Evolutionary conservation across 2,888 invertebrate species (phyloP).

Genomic region (Pollenia amentaria): DNA sequence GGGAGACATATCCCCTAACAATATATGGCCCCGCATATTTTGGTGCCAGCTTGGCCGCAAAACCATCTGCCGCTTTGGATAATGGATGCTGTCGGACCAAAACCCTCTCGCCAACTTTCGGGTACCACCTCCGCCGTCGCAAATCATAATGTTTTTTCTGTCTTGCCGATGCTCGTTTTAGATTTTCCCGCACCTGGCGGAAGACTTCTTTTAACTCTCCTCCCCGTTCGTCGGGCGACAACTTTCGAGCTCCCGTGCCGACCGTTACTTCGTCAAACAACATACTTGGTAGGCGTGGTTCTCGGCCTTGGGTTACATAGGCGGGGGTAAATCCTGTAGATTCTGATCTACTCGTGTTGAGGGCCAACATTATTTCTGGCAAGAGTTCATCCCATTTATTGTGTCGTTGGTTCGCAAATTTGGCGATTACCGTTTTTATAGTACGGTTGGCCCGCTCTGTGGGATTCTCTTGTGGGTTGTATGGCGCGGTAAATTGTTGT

Average conservation of each 20-base stretch:
- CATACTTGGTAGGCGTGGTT: slow-evolving; percentile 24
- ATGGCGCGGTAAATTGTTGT: no score
- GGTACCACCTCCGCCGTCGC: not conserved
- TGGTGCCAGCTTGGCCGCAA: not conserved
- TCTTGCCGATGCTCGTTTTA: not conserved
- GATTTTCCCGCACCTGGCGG: no score
- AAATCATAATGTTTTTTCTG: not conserved
- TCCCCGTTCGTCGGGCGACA: not conserved
- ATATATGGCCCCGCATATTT: not conserved
- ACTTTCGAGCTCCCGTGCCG: not conserved
- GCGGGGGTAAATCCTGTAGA: slow-evolving; percentile 34
- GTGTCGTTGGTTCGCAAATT: not conserved
- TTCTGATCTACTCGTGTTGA: slow-evolving; percentile 11
- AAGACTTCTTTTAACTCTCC: no score
- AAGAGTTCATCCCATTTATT: slow-evolving; percentile 22
- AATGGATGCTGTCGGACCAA: no score
- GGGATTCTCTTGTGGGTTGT: no score
- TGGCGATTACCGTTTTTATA: not conserved
- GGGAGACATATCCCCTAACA: no score
- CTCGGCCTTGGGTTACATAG: slow-evolving; percentile 6
- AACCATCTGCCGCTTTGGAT: not conserved
- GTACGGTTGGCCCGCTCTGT: not conserved
- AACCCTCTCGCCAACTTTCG: no score
- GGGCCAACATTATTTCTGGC: slow-evolving; percentile 31
- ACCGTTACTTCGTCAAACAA: slow-evolving; percentile 19